Percentiles rank a stretch among this genome's conserved stretches.
Evolutionary conservation across 2,113 vertebrate genomes (phyloP).

Genomic region (Ctenomys sociabilis): DNA sequence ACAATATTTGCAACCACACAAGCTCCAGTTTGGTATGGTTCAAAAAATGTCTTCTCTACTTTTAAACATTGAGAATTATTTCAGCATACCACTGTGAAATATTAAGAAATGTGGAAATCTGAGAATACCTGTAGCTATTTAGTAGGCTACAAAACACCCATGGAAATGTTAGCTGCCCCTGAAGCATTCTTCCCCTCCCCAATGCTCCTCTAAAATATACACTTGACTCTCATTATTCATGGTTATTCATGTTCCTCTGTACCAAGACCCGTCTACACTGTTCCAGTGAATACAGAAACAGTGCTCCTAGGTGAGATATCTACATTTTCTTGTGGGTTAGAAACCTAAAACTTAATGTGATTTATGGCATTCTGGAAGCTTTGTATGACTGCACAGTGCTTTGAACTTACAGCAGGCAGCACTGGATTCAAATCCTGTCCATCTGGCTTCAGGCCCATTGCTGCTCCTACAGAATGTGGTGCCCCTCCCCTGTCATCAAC

Average conservation of each 20-base stretch:
- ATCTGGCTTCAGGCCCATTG: background rate
- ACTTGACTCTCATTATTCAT: background rate
- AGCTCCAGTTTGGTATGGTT: background rate
- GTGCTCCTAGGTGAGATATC: background rate
- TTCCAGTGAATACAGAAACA: background rate
- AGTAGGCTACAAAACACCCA: background rate
- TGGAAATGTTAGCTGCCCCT: background rate
- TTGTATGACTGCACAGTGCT: background rate
- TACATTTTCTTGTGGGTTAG: background rate
- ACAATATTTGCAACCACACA: background rate
- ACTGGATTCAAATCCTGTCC: background rate
- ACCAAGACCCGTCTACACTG: background rate
- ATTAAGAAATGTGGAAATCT: background rate
- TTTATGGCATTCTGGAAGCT: background rate
- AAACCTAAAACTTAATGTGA: background rate
- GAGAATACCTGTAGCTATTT: background rate
- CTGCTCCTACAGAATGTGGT: background rate
- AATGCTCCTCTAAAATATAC: background rate
- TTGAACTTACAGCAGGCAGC: background rate
- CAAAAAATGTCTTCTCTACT: background rate
- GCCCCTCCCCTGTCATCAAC: fast-evolving
- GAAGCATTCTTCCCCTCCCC: background rate
- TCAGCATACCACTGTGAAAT: background rate
- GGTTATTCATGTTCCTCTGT: background rate
- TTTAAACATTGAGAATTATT: background rate